Evolutionary conservation across 2,797 vertebrate species (phyloP), one percentile per base, ranked within the genome.

Genomic region (Crypturellus tataupa): DNA sequence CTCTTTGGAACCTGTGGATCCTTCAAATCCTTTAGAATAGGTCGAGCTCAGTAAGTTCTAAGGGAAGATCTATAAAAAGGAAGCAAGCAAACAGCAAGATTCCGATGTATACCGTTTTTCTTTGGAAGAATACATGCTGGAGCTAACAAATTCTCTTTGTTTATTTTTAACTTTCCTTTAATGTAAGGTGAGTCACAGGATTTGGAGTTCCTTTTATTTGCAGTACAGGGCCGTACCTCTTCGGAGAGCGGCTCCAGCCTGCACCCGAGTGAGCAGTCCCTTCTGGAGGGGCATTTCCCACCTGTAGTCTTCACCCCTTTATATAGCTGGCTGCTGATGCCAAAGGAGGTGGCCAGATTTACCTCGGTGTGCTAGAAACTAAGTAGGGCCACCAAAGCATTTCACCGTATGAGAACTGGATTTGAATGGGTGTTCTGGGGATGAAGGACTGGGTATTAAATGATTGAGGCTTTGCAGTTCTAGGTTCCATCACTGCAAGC

Each of bases 401-500:
- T 95, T 94, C 83, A 60, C 23, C 12, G 3, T 35, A 44, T 60
- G 81, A 40, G 35, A 39, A 39, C 7, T 39, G 11, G 37, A 37
- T 94, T 87, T 75, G 85, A 89, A 90, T 56, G 81, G 65, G 15
- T 89, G 80, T 80, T 80, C 53, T 71, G 46, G 44, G 82, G 40
- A 16, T 90, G 65, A 68, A 90, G 58, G 71, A 46, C 69, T 73
- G 64, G 37, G 35, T 90, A 51, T 80, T 78, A 58, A 68, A 89
- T 89, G 89, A 78, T 87, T 46, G 87, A 39, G 77, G 27, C 39
- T 86, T 89, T 80, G 29, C 65, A 58, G 64, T 56, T 58, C 78
- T 62, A 58, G 4, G 20, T 87, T 90, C 58, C 25, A 42, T 78
- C 63, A 19, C 23, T 58, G 68, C 20, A 64, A 71, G 17, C 18